These are phyloP conservation scores for Luperina testacea DNA, from an alignment of 2,888 invertebrate species.

Conservation along the genomic window DNA sequence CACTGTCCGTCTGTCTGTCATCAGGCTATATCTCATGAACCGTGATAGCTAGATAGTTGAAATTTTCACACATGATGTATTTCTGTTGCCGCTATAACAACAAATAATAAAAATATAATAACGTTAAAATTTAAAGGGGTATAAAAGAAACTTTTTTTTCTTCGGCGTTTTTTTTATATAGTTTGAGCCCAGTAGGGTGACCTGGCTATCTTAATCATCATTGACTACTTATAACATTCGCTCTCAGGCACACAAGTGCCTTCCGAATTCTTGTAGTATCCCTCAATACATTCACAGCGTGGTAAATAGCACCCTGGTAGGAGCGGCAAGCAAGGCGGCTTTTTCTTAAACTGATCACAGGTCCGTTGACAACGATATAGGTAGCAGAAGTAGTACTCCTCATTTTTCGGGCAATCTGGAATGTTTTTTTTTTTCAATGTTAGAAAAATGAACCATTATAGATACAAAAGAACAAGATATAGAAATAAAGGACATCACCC, in stretches of 20 bases:
- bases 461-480: neutral
- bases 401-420: conserved; percentile 10
- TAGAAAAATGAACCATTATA: neutral
- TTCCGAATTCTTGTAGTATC: conserved; percentile 11
- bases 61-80: no score
- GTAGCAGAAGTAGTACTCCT: conserved; percentile 19
- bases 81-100: no score
- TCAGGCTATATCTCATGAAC: no score
- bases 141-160: no score
- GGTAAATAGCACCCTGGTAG: conserved; percentile 2
- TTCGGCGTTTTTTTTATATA: no score
- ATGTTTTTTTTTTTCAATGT: neutral
- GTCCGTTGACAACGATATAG: conserved; percentile 15
- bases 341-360: conserved; percentile 2
- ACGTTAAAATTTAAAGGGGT: no score
- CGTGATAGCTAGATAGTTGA: no score
- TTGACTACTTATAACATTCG: conserved; percentile 17
- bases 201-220: neutral
- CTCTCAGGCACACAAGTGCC: conserved; percentile 12
- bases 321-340: neutral
- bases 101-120: no score
- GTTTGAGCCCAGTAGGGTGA: no score
- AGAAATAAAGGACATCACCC: no score
- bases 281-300: conserved; percentile 16
- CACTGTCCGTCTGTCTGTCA: no score